phyloP scores from a whole-genome alignment of 2,797 vertebrate genomes.

The Macroramphosus scolopax region DNA sequence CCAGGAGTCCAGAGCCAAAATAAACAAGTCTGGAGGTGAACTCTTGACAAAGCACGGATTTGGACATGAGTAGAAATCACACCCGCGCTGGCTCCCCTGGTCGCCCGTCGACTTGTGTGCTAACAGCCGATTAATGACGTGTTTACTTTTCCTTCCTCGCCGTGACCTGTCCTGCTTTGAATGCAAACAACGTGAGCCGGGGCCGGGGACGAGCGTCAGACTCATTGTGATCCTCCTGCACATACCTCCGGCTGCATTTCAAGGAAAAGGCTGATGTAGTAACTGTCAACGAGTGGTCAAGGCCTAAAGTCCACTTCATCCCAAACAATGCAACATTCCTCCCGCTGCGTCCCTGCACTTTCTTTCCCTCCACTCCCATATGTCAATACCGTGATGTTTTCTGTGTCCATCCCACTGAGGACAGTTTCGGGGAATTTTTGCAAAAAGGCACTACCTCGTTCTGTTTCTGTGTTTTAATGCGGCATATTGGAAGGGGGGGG shows the following conservation, averaged over 20 bases:
- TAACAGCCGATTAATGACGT: slow-evolving; percentile 32
- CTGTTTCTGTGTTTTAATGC: slow-evolving; percentile 32
- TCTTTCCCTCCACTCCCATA: slow-evolving; percentile 47
- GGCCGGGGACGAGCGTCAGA: slow-evolving; percentile 1
- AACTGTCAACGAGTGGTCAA: slow-evolving; percentile 38
- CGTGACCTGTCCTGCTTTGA: slow-evolving; percentile 39
- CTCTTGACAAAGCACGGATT: slow-evolving; percentile 46
- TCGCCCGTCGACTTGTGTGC: slow-evolving; percentile 21
- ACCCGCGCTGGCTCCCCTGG: slow-evolving; percentile 16
- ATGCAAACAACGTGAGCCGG: slow-evolving; percentile 21
- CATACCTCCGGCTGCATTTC: slow-evolving; percentile 10
- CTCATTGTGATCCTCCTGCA: slow-evolving; percentile 15
- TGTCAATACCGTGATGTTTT: slow-evolving; percentile 58
- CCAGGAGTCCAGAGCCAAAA: slow-evolving; percentile 35
- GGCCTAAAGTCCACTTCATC: slow-evolving; percentile 64
- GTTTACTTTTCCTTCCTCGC: slow-evolving; percentile 26
- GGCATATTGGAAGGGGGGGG: too few relatives aligned
- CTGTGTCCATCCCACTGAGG: slow-evolving; percentile 35
- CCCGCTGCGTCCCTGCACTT: slow-evolving; percentile 27
- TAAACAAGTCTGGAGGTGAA: slow-evolving; percentile 55
- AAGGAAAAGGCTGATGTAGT: too few relatives aligned
- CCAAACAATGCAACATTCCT: slow-evolving; percentile 67
- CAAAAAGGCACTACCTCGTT: slow-evolving; percentile 32
- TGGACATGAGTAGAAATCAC: slow-evolving; percentile 44
- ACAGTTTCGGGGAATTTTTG: slow-evolving; percentile 49